These are phyloP conservation scores for Toxotes lorentzi DNA, from an alignment of 2,797 vertebrate genomes.

Conservation along the genomic window DNA sequence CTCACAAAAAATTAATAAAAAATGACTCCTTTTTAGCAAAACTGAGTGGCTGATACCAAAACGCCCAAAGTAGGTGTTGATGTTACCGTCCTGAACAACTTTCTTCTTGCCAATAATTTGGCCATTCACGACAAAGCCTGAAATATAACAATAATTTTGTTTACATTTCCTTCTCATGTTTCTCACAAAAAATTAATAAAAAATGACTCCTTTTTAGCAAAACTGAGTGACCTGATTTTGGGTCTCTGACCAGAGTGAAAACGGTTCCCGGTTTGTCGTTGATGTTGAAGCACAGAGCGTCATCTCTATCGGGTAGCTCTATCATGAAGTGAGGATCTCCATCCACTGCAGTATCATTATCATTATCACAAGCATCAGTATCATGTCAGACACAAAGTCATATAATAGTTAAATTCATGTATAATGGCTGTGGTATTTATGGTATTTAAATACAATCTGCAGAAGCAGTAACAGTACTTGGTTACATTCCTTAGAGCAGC, in stretches of 20 bases:
- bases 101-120: conserved; percentile 90
- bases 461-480: not conserved
- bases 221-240: conserved; percentile 83
- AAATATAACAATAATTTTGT: conserved; percentile 10
- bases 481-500: not conserved
- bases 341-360: conserved; percentile 92
- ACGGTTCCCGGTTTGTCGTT: conserved; percentile 75
- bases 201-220: too few relatives aligned
- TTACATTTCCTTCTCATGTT: not conserved
- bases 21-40: too few relatives aligned
- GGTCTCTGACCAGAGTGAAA: conserved; percentile 87
- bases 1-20: too few relatives aligned
- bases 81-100: conserved; percentile 65
- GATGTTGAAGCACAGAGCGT: conserved; percentile 89
- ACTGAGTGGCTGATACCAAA: conserved; percentile 89
- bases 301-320: conserved; percentile 79
- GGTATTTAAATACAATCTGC: not conserved
- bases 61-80: conserved; percentile 91
- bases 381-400: not conserved
- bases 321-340: conserved; percentile 87
- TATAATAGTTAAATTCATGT: not conserved
- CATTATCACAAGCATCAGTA: not conserved
- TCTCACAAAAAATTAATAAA: too few relatives aligned
- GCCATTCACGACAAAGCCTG: conserved; percentile 92
- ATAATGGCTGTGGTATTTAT: not conserved